A percentile compares a stretch with the other conserved stretches of the same genome.
Conservation (phyloP, 1,140 invertebrate genomes). For the Zaprionus nigranus region DNA sequence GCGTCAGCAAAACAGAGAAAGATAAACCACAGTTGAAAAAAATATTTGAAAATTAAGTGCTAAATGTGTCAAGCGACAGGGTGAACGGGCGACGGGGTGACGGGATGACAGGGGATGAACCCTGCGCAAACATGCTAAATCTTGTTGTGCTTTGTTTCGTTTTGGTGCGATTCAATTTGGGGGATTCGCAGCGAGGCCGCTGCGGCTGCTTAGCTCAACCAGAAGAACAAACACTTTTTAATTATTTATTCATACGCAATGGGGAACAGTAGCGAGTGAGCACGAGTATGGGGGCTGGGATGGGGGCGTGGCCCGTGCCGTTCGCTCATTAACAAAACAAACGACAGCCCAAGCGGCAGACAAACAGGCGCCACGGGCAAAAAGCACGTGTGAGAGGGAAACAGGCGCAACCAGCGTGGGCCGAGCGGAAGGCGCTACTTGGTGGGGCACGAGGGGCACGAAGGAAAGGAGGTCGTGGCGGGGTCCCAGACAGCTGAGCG, state of each 20-base stretch:
- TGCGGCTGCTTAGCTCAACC: constrained; percentile 36
- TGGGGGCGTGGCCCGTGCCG: not conserved
- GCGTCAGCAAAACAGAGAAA: not conserved
- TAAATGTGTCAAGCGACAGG: constrained; percentile 34
- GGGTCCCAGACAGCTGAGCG: constrained; percentile 41
- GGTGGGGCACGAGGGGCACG: too few species aligned
- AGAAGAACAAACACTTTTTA: constrained; percentile 51
- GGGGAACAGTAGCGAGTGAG: not conserved
- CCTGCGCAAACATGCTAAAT: constrained; percentile 22
- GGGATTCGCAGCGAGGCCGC: not conserved
- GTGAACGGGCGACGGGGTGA: not conserved
- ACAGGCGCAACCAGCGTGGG: not conserved
- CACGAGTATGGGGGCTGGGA: not conserved
- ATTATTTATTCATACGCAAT: constrained; percentile 47
- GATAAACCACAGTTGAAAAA: constrained; percentile 17
- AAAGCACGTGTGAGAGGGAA: constrained; percentile 3
- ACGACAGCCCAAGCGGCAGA: constrained; percentile 41
- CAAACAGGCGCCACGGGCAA: constrained; percentile 38
- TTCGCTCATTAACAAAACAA: constrained; percentile 57
- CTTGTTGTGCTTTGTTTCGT: constrained; percentile 28
- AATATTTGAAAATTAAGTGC: constrained; percentile 43
- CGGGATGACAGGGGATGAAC: not conserved
- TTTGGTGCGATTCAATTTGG: constrained; percentile 29
- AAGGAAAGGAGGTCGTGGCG: not conserved
- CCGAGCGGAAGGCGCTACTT: not conserved